These are phyloP conservation scores for Labeo catla DNA, from an alignment of 2,113 vertebrate genomes.

Conservation along the genomic window DNA sequence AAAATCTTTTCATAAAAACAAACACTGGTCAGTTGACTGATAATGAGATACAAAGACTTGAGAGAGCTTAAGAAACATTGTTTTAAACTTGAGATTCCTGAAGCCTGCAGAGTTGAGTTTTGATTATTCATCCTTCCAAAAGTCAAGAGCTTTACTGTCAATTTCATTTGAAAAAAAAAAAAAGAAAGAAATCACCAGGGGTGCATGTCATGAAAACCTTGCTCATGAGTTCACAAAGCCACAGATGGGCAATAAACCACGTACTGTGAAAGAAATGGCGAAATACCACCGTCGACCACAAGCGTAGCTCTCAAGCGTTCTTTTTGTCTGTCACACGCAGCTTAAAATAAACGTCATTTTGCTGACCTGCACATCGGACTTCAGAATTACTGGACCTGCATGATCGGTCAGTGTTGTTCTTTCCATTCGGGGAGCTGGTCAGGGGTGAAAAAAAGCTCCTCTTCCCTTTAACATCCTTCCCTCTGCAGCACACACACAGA, in stretches of 20 bases:
- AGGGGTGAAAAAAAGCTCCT: slow-evolving; percentile 72
- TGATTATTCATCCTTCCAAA: not conserved
- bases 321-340: not conserved
- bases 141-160: slow-evolving; percentile 37
- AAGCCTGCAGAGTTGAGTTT: not conserved
- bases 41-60: slow-evolving; percentile 27
- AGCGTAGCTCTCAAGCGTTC: slow-evolving; percentile 8
- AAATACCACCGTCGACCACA: slow-evolving; percentile 50
- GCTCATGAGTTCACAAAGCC: slow-evolving; percentile 38
- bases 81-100: not conserved
- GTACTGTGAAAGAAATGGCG: slow-evolving; percentile 45
- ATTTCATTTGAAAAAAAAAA: slow-evolving; percentile 7
- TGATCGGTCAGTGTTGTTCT: slow-evolving; percentile 66
- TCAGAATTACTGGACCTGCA: slow-evolving; percentile 62
- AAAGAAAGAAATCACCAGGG: slow-evolving; percentile 26
- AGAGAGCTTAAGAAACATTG: not conserved
- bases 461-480: slow-evolving; percentile 68
- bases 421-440: slow-evolving; percentile 67
- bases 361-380: slow-evolving; percentile 61
- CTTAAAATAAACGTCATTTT: slow-evolving; percentile 10
- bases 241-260: slow-evolving; percentile 54
- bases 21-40: slow-evolving; percentile 23
- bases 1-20: not conserved
- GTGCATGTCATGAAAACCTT: slow-evolving; percentile 41
- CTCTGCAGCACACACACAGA: slow-evolving; percentile 33